Evolutionary conservation across 2,113 vertebrate species (phyloP).

Genomic region (Sinocyclocheilus anophthalmus): DNA sequence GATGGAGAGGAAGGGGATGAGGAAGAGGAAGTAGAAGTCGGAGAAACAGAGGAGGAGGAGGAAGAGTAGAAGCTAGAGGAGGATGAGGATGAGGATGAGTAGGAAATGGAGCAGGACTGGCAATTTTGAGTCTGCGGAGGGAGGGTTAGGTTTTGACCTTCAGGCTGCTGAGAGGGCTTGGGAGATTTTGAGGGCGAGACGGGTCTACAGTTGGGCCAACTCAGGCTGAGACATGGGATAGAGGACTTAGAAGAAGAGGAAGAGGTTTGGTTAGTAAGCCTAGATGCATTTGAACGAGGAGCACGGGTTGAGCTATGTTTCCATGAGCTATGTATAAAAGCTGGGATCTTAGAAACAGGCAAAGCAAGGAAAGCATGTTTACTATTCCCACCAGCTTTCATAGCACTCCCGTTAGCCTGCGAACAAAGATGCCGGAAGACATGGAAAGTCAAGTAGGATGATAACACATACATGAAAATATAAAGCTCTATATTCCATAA

Average conservation of each 20-base stretch:
- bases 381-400: conserved; percentile 87
- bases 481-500: conserved; percentile 58
- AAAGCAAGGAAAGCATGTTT: conserved; percentile 86
- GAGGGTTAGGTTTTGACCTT: conserved; percentile 77
- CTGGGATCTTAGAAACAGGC: conserved; percentile 90
- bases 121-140: conserved; percentile 78
- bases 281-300: conserved; percentile 69
- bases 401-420: conserved; percentile 90
- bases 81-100: conserved; percentile 48
- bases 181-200: conserved; percentile 61
- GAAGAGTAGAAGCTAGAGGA: conserved; percentile 49
- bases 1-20: conserved; percentile 73
- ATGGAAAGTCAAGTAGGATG: conserved; percentile 77
- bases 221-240: conserved; percentile 78
- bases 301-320: conserved; percentile 80
- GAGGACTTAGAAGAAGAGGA: conserved; percentile 79
- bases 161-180: conserved; percentile 73
- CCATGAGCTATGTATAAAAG: conserved; percentile 85
- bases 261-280: conserved; percentile 71
- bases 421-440: conserved; percentile 86
- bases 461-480: conserved; percentile 54
- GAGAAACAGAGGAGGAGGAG: conserved; percentile 55
- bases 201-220: conserved; percentile 69
- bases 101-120: conserved; percentile 60
- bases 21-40: conserved; percentile 69